Evolutionary conservation across 2,113 vertebrate genomes (phyloP), one percentile per base, ranked within the genome.

Genomic region (Periophthalmus modestus): DNA sequence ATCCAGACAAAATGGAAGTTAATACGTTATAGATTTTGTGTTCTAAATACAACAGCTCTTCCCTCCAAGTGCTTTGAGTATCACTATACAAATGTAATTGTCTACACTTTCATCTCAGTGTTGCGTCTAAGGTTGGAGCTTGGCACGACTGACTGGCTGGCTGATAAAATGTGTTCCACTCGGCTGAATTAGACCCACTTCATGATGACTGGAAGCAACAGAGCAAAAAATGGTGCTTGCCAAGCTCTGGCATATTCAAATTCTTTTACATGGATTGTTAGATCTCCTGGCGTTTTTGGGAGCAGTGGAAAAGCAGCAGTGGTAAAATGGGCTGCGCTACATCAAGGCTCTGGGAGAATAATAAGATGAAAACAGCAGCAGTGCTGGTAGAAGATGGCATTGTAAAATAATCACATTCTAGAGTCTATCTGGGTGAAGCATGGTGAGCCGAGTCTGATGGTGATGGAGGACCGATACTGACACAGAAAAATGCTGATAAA

Each of bases 181-280:
- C 82, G 71, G 82, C 77, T 91, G 88, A 82, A 80, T 91, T 79
- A 85, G 75, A 85, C 73, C 73, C 87, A 85, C 89, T 91, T 89
- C 85, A 78, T 59, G 87, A 84, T 78, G 87, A 85, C 88, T 82
- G 69, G 71, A 86, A 72, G 91, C 90, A 92, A 79, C 82, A 78
- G 88, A 89, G 91, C 90, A 88, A 83, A 82, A 91, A 90, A 93
- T 85, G 63, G 87, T 84, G 69, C 90, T 88, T 78, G 83, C 86
- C 71, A 82, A 81, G 85, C 82, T 88, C 78, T 73, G 1, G 34
- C 70, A 71, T 84, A 87, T 91, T 92, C 87, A 90, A 67, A 91
- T 89, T 76, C 72, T 81, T 81, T 87, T 68, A 89, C 68, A 84
- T 89, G 78, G 81, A 88, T 82, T 90, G 78, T 81, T 36, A 69